Conservation (phyloP, 2,797 vertebrate genomes). For the Alectoris magna region DNA sequence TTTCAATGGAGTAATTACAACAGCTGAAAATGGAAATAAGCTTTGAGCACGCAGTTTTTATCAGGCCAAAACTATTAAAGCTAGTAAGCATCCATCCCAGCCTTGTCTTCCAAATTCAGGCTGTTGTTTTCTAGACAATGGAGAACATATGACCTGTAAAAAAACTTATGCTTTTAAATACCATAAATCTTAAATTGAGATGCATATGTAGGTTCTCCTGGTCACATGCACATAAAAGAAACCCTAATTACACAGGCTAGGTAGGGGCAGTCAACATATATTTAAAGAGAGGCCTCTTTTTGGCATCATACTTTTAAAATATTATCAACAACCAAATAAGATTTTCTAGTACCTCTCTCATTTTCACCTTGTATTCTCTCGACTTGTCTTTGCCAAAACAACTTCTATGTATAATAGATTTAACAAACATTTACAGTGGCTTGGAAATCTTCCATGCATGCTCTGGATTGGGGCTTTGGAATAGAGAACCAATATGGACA, state of each 20-base stretch:
- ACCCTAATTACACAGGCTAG: too few species aligned
- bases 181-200: neutral
- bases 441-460: neutral
- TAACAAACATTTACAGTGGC: neutral
- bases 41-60: neutral
- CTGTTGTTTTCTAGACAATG: neutral
- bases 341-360: neutral
- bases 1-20: neutral
- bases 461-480: neutral
- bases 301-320: neutral
- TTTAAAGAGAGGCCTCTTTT: neutral
- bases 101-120: neutral
- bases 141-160: rapidly evolving
- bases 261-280: neutral
- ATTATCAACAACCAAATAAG: neutral
- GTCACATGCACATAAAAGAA: neutral
- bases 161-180: neutral
- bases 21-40: neutral
- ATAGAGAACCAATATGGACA: neutral
- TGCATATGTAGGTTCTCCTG: neutral
- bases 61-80: neutral
- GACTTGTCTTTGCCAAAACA: neutral
- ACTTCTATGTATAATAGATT: neutral
- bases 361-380: neutral
- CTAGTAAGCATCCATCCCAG: neutral